Conservation (phyloP, 2,888 invertebrate genomes). For the Sarcophaga subvicina region DNA sequence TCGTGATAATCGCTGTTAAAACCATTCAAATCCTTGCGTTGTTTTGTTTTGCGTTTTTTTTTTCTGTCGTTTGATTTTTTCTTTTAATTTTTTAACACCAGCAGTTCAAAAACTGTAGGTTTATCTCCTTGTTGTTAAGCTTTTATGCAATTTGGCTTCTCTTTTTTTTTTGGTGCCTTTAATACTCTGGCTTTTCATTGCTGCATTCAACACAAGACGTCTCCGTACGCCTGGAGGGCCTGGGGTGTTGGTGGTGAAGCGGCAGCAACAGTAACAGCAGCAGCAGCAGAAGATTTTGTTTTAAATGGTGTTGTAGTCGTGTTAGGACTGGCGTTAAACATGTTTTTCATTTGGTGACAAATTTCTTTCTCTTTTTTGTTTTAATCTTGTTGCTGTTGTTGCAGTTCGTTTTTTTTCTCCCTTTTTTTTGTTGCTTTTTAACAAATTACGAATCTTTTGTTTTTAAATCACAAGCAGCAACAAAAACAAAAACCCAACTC, state of each 20-base stretch:
- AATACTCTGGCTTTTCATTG: slow-evolving; percentile 38
- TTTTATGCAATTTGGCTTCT: slow-evolving; percentile 68
- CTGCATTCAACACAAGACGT: slow-evolving; percentile 7
- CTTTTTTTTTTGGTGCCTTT: slow-evolving; percentile 41
- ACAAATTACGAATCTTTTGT: slow-evolving; percentile 66
- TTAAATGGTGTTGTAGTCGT: slow-evolving; percentile 69
- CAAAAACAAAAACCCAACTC: neutral
- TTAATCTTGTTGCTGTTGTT: neutral
- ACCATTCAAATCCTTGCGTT: slow-evolving; percentile 50
- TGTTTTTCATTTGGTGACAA: slow-evolving; percentile 69
- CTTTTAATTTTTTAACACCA: slow-evolving; percentile 60
- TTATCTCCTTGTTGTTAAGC: slow-evolving; percentile 67
- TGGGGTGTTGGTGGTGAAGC: neutral
- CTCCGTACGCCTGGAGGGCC: neutral
- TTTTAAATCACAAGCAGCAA: slow-evolving; percentile 37
- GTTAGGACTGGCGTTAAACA: slow-evolving; percentile 70
- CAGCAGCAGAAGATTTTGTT: slow-evolving; percentile 43
- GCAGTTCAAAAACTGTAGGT: slow-evolving; percentile 68
- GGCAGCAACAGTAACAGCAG: too few species aligned
- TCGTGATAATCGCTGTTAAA: slow-evolving; percentile 68
- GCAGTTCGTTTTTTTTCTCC: neutral
- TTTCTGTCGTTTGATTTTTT: neutral
- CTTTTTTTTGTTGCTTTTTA: slow-evolving; percentile 44
- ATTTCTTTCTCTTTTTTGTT: slow-evolving; percentile 1
- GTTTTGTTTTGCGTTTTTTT: neutral